Conservation (phyloP, 2,888 invertebrate species). For the Mylabris sibirica region DNA sequence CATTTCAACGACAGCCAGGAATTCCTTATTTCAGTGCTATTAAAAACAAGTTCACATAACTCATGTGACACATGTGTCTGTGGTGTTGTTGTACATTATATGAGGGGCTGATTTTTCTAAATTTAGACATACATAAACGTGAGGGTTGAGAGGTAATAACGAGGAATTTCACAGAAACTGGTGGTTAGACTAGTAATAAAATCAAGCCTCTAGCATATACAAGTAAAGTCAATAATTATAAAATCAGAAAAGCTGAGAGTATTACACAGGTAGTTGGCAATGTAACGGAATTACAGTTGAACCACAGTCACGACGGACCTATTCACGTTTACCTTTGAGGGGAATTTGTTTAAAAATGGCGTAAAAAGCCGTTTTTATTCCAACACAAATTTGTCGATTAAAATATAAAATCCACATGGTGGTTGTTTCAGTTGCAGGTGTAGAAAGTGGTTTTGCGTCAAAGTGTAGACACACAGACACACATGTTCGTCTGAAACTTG, state of each 20-base stretch:
- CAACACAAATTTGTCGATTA: no score
- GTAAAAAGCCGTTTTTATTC: no score
- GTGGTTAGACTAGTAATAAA: not conserved
- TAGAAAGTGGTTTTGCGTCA: constrained; percentile 16
- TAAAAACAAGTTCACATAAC: constrained; percentile 10
- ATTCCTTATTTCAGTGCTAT: not conserved
- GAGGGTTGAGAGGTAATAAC: not conserved
- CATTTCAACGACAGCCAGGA: constrained; percentile 4
- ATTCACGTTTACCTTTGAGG: constrained; percentile 20
- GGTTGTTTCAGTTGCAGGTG: constrained; percentile 14
- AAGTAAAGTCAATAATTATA: constrained; percentile 11
- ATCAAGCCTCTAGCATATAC: constrained; percentile 9
- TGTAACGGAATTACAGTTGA: constrained; percentile 18
- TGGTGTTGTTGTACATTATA: not conserved
- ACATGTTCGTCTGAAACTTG: constrained; percentile 14
- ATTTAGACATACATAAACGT: not conserved
- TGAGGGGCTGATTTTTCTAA: not conserved
- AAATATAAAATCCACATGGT: not conserved
- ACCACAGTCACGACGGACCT: constrained; percentile 19
- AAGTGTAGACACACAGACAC: constrained; percentile 8
- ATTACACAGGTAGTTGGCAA: constrained; percentile 8
- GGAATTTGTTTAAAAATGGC: no score
- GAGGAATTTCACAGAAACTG: not conserved
- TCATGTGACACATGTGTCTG: not conserved
- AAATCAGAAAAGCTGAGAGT: not conserved